These are phyloP conservation scores for Ctenopoma kingsleyae DNA, from an alignment of 2,797 vertebrate species.

Conservation along the genomic window DNA sequence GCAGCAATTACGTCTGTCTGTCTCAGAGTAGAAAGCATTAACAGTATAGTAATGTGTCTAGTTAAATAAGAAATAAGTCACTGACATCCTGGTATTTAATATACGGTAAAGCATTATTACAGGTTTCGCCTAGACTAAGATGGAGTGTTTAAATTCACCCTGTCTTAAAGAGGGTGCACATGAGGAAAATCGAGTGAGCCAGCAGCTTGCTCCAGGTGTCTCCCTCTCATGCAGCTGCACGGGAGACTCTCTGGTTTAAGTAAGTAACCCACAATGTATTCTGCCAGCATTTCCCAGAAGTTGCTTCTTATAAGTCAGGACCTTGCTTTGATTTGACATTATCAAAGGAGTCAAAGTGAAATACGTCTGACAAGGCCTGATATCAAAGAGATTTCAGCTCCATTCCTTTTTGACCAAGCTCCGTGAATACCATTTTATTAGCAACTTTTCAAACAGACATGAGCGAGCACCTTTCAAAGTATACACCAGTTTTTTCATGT, in stretches of 20 bases:
- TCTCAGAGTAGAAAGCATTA: constrained; percentile 34
- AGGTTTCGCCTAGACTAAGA: constrained; percentile 32
- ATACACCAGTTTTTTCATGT: constrained; percentile 1
- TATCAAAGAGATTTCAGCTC: constrained; percentile 74
- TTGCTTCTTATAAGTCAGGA: constrained; percentile 62
- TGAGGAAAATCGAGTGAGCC: constrained; percentile 6
- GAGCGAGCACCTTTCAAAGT: constrained; percentile 24
- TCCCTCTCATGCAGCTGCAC: constrained; percentile 3
- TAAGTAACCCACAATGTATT: constrained; percentile 41
- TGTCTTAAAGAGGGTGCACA: constrained; percentile 30
- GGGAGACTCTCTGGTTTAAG: constrained; percentile 30
- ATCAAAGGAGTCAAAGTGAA: constrained; percentile 80
- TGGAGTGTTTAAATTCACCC: constrained; percentile 24
- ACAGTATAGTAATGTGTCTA: constrained; percentile 29
- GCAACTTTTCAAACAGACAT: constrained; percentile 34
- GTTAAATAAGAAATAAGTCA: constrained; percentile 42
- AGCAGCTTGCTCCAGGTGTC: constrained; percentile 47
- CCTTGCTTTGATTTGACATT: constrained; percentile 80
- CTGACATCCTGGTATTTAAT: constrained; percentile 29
- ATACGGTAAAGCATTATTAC: constrained; percentile 27
- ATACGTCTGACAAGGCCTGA: constrained; percentile 72
- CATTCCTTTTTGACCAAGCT: constrained; percentile 57
- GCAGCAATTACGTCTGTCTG: constrained; percentile 47
- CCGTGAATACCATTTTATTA: constrained; percentile 43
- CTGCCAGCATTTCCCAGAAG: constrained; percentile 54